phyloP scores from a whole-genome alignment of 2,113 vertebrate species.

The Nothocercus nigrocapillus region DNA sequence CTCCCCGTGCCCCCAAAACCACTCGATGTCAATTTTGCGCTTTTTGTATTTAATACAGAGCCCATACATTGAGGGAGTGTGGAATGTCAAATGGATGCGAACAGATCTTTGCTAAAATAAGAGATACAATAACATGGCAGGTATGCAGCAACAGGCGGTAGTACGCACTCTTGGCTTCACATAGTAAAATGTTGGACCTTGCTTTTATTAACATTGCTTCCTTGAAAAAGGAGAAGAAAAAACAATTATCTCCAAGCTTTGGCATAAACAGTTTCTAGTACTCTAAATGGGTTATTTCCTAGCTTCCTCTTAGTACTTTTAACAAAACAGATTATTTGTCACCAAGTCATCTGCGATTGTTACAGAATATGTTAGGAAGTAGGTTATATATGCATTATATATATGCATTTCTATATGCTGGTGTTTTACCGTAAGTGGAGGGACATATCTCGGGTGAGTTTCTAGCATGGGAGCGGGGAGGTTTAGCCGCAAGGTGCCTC shows the following conservation, averaged over 20 bases:
- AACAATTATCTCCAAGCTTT: background rate
- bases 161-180: background rate
- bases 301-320: background rate
- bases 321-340: background rate
- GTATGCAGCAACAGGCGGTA: background rate
- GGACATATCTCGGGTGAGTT: background rate
- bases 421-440: background rate
- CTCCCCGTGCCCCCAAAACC: background rate
- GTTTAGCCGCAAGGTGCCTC: constrained; percentile 11
- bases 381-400: accelerated
- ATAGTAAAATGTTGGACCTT: background rate
- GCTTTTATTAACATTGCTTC: background rate
- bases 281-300: background rate
- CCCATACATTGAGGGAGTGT: accelerated
- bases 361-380: background rate
- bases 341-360: background rate
- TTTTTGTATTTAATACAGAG: background rate
- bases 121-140: background rate
- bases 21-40: background rate
- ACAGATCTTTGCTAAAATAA: background rate
- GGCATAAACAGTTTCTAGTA: background rate
- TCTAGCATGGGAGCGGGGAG: background rate
- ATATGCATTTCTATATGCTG: background rate
- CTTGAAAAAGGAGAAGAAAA: background rate
- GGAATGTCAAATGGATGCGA: background rate